Percentiles rank a stretch among this genome's conserved stretches.
Conservation (phyloP, 2,113 vertebrate genomes). For the Eidolon helvum region DNA sequence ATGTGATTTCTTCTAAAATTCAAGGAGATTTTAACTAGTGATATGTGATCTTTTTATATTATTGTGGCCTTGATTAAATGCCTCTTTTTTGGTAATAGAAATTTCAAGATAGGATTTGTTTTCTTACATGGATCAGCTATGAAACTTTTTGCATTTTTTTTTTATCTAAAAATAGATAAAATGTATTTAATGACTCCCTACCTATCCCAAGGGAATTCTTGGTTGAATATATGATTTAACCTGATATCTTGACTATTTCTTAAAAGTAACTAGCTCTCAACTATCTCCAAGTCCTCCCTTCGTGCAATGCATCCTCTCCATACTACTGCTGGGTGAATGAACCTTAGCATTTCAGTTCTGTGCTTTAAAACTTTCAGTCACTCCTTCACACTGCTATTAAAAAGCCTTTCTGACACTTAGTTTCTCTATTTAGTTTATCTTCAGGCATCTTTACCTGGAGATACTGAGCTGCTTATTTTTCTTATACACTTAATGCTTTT, state of each 20-base stretch:
- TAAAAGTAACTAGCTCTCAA: not conserved
- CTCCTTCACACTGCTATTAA: not conserved
- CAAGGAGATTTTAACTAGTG: not conserved
- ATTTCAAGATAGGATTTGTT: not conserved
- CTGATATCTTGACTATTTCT: not conserved
- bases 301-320: rapidly evolving
- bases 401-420: not conserved
- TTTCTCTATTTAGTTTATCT: not conserved
- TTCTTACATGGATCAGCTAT: not conserved
- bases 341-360: not conserved
- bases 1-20: not conserved
- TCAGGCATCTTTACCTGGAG: not conserved
- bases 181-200: not conserved
- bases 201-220: not conserved
- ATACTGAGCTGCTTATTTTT: not conserved
- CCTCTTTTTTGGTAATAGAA: not conserved
- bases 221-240: not conserved
- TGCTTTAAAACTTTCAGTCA: not conserved
- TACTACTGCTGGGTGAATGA: not conserved
- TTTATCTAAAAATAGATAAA: not conserved
- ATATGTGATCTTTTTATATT: not conserved
- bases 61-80: not conserved
- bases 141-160: not conserved
- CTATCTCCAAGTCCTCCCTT: not conserved
- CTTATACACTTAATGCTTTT: not conserved